Evolutionary conservation across 2,888 invertebrate genomes (phyloP), one percentile per base, ranked within the genome.

Genomic region (Nomada lathburiana): DNA sequence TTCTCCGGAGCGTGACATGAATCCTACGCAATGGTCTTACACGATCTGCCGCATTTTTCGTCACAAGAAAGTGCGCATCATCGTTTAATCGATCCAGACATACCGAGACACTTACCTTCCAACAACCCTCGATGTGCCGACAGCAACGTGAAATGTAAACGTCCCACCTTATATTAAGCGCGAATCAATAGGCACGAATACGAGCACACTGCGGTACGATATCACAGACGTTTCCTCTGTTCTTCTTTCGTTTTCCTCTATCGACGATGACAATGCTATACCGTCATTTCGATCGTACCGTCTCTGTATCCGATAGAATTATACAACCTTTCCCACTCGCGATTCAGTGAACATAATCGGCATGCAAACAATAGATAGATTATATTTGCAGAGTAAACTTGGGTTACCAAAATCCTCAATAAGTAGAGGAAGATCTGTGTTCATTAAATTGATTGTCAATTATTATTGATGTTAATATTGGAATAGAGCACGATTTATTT

Each of bases 21-120:
- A 65, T 16, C 20, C 18, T 11, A 5, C 16, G 16, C 4, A 36
- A 52, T 10, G n/a, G 13, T 47, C 47, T 16, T n/a, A 62, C 7
- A 50, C 52, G 76, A 67, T 77, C 23, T 53, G 23, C 16, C 26
- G 60, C 60, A 62, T 71, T 81, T 74, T 74, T 78, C 80, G 70
- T 71, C 73, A 29, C 71, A 72, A 79, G 81, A 65, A 81, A 7
- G 71, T 68, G 67, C 36, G 52, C 59, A 68, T 65, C 77, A 52
- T 36, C 47, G 53, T 18, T 52, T 85, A 83, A 80, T 87, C 83
- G 78, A 85, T 83, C 67, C 53, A 59, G 57, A 75, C 84, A 76
- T 71, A 82, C 80, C 74, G 78, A 72, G 83, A 85, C 81, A 79
- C 83, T 87, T 87, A 85, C 84, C 83, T 87, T 69, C 68, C 76